Base-by-base conservation (phyloP, 2,113 vertebrate species). In the Elgaria multicarinata region DNA sequence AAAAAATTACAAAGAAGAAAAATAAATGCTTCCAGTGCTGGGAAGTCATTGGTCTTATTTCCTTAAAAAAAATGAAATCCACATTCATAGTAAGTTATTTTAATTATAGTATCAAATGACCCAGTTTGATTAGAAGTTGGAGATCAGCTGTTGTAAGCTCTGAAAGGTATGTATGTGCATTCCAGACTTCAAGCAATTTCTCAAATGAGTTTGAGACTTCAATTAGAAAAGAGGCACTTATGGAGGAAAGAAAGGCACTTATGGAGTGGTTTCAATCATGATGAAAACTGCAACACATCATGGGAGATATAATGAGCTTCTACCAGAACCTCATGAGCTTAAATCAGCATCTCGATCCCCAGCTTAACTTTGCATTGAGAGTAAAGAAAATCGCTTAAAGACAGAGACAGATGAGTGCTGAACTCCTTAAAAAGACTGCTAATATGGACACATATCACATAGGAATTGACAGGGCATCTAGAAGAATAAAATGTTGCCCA, bases 251-350 rank as follows among this genome's bases (percentile, higher is more conserved):
- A 92, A 94, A 93, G 31, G 13, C 74, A 89, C 85, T 93, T 94
- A 89, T 1, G 14, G 0, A 85, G 53, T 86, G 20, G 1, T 91
- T 95, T 95, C 83, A 93, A 78, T 94, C 93, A 91, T 42, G 0
- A n/a, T 82, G 33, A 72, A 95, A 85, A 85, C 58, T 8, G 10
- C 50, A 92, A 77, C 42, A 91, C 13, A 92, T 90, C 76, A 95
- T 39, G 93, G 69, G 91, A 42, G n/a, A 91, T 90, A 94, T 90
- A 93, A 82, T 92, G 86, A 96, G 7, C 88, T 96, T 94, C 91
- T 93, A 91, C n/a, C 13, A 90, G 91, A 95, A 93, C 13, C 80
- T 89, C 84, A 80, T 80, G 82, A 95, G 50, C 36, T 95, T 93
- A 93, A 90, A 93, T 91, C 81, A 92, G 4, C 31, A 75, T 90